Evolutionary conservation across 1,140 invertebrate genomes (phyloP), one percentile per base, ranked within the genome.

Genomic region (Zaprionus vittiger): DNA sequence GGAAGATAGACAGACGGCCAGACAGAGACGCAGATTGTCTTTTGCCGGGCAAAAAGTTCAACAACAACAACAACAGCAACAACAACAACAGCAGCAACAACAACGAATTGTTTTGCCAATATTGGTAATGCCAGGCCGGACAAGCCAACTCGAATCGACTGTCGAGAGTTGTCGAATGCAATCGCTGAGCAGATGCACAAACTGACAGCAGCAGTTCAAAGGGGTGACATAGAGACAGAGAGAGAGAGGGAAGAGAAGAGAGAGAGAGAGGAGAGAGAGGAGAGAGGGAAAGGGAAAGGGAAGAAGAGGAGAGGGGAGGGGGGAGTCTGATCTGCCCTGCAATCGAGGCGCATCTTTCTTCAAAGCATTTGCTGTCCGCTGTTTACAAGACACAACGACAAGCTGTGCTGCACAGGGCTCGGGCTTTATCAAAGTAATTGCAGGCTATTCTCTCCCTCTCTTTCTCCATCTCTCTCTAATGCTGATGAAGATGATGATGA

Each of bases 91-190:
- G 66, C 67, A 62, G 0, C 24, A 26, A n/a, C 54, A 69, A 82
- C 75, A 73, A 79, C 80, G 82, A 87, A 86, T 80, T 86, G 83
- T 87, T 83, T 83, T 68, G 37, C 62, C 77, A 84, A 89, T 87
- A 89, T 83, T 60, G 81, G 81, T 77, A 83, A 80, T 62, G 44
- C 66, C 82, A 84, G 7, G 56, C 56, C 55, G 70, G 70, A 73
- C 70, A 20, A 66, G n/a, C 3, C 41, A 15, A 22, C 28, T 5
- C 14, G 20, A 38, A 15, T n/a, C 14, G 20, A 38, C 20, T n/a
- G 55, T 34, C 62, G 63, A 38, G 57, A 37, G 41, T 31, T 56
- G 41, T 47, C 44, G 67, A 54, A 55, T 62, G 20, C 28, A 37
- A 38, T 31, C 38, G 62, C 63, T 63, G 24, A 57, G 44, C 41